A percentile compares a stretch with the other conserved stretches of the same genome.
phyloP scores from a whole-genome alignment of 92 coral and sea anemone species.

The Parazoanthus atlanticus region DNA sequence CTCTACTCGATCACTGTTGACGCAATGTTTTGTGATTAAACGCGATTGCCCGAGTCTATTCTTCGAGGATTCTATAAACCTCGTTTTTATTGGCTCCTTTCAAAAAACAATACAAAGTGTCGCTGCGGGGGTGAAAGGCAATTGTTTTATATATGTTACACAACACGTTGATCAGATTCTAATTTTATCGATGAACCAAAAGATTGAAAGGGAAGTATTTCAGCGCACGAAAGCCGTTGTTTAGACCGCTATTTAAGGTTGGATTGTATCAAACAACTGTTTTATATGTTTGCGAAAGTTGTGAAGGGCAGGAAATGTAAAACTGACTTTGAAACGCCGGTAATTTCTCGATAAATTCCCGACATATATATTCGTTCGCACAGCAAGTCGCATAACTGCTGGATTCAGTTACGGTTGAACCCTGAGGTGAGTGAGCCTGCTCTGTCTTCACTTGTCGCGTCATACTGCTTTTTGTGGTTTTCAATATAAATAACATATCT shows the following conservation, averaged over 20 bases:
- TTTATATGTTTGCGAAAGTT: neutral
- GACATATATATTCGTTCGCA: neutral
- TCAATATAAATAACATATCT: no score
- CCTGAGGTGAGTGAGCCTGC: neutral
- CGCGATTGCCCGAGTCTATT: neutral
- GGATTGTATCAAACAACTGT: neutral
- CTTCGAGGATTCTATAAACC: constrained; percentile 22
- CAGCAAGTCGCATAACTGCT: neutral
- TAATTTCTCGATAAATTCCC: no score
- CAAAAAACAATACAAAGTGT: neutral
- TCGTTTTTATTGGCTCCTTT: constrained; percentile 27
- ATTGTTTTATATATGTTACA: neutral
- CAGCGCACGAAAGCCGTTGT: neutral
- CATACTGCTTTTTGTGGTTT: neutral
- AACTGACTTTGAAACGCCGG: neutral
- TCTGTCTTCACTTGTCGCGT: no score
- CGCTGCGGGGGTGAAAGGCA: no score
- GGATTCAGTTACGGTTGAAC: neutral
- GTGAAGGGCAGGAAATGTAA: neutral
- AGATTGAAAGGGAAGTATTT: neutral
- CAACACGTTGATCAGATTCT: constrained; percentile 7
- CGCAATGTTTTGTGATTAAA: neutral
- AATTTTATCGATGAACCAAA: neutral
- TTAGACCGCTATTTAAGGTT: neutral
- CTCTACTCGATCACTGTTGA: neutral